Evolutionary conservation across 64 coral and sea anemone species (phyloP).

Genomic region (Catalaphyllia jardinei): DNA sequence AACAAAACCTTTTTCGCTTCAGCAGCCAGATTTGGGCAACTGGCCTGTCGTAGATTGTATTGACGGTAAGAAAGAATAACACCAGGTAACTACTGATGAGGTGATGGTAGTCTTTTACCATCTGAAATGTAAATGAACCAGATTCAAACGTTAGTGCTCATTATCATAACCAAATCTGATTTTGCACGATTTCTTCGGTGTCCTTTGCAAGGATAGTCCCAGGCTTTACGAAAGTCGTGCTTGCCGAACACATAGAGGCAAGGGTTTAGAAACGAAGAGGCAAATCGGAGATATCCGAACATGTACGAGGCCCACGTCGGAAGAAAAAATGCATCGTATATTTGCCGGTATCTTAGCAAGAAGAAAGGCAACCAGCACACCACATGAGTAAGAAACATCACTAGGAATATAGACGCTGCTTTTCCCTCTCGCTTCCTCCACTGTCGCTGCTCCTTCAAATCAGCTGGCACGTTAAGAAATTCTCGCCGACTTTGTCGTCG

Average conservation of each 20-base stretch:
- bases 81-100: too few relatives aligned
- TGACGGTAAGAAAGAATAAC: too few relatives aligned
- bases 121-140: not conserved
- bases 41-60: too few relatives aligned
- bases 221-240: conserved; percentile 75
- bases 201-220: not conserved
- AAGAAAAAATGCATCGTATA: conserved; percentile 32
- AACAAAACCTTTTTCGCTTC: too few relatives aligned
- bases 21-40: too few relatives aligned
- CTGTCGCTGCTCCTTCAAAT: not conserved
- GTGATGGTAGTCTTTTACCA: too few relatives aligned
- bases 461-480: conserved; percentile 32
- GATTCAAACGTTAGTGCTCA: conserved; percentile 15
- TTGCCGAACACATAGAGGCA: conserved; percentile 74
- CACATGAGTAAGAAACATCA: conserved; percentile 38
- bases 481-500: conserved; percentile 42
- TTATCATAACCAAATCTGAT: conserved; percentile 26
- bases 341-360: conserved; percentile 46
- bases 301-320: conserved; percentile 17
- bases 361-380: conserved; percentile 67
- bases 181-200: not conserved
- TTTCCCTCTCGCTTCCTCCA: conserved; percentile 30
- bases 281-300: conserved; percentile 62
- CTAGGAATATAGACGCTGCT: conserved; percentile 51
- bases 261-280: conserved; percentile 72